Evolutionary conservation across 1,140 invertebrate genomes (phyloP).

Genomic region (Diorhabda elongata): DNA sequence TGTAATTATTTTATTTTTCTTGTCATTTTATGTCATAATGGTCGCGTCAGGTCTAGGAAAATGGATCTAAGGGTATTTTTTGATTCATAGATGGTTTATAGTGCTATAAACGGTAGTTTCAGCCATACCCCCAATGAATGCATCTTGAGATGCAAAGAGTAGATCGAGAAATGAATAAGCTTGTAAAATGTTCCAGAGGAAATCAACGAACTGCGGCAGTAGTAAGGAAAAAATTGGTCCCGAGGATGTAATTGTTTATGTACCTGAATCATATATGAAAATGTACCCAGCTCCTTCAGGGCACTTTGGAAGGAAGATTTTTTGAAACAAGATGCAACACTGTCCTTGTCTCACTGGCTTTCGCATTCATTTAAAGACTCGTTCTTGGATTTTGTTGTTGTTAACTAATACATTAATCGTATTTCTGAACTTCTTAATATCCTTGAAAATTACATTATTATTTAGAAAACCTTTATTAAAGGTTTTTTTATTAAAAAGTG

Average conservation of each 20-base stretch:
- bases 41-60: background rate
- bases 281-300: background rate
- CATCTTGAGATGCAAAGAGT: background rate
- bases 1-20: background rate
- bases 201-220: background rate
- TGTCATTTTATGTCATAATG: background rate
- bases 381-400: background rate
- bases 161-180: background rate
- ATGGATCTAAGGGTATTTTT: background rate
- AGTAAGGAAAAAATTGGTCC: background rate
- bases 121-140: no score
- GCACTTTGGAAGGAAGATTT: background rate
- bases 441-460: no score
- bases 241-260: background rate
- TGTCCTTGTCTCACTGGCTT: background rate
- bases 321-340: background rate
- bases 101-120: no score
- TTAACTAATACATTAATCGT: background rate
- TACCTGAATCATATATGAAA: background rate
- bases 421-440: background rate
- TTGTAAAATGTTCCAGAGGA: background rate
- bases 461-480: background rate
- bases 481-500: no score
- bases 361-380: background rate
- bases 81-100: background rate